These are phyloP conservation scores for Microdon myrmicae DNA, from an alignment of 2,888 invertebrate species.

Conservation along the genomic window DNA sequence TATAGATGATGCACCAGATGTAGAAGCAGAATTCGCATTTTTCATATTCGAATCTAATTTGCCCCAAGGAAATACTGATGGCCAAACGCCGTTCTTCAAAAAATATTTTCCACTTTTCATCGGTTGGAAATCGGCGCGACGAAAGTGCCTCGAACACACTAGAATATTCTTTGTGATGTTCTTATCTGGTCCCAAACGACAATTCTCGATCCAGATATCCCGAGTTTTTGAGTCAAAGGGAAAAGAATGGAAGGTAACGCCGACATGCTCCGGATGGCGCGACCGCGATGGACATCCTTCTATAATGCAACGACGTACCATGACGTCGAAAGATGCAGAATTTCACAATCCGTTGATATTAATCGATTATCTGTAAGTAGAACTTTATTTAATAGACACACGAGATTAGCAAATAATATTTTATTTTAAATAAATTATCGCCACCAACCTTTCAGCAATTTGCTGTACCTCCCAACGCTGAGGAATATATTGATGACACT, in stretches of 20 bases:
- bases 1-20: no score
- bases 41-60: slow-evolving; percentile 59
- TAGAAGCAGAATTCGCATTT: slow-evolving; percentile 55
- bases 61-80: slow-evolving; percentile 78
- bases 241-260: slow-evolving; percentile 81
- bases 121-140: slow-evolving; percentile 77
- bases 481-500: no score
- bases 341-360: no score
- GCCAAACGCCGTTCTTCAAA: slow-evolving; percentile 76
- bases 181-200: slow-evolving; percentile 69
- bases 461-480: no score
- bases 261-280: slow-evolving; percentile 68
- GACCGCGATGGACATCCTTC: slow-evolving; percentile 63
- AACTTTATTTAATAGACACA: no score
- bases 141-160: slow-evolving; percentile 81
- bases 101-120: slow-evolving; percentile 76
- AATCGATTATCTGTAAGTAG: no score
- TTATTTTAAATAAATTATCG: no score
- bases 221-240: slow-evolving; percentile 73
- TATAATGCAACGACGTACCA: slow-evolving; percentile 65
- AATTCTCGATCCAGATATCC: slow-evolving; percentile 74
- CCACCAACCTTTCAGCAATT: no score
- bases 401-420: no score
- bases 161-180: slow-evolving; percentile 71
- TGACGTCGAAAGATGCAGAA: no score